Evolutionary conservation across 2,113 vertebrate species (phyloP).

Genomic region (Stegostoma tigrinum): DNA sequence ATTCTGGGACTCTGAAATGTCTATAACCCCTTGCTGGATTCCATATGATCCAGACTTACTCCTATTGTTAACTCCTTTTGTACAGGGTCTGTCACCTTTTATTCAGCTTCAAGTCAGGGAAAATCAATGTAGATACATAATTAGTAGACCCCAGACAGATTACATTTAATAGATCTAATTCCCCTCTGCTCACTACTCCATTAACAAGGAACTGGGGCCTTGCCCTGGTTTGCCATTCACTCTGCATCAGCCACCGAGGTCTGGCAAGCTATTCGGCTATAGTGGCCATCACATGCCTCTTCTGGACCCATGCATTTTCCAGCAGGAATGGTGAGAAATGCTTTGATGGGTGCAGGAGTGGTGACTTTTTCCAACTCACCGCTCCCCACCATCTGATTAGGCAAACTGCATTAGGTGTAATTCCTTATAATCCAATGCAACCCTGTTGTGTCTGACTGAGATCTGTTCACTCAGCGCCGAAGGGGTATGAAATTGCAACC

Average conservation of each 20-base stretch:
- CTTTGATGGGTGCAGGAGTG: background rate
- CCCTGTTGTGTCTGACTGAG: background rate
- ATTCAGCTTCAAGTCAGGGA: background rate
- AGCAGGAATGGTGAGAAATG: background rate
- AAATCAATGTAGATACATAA: background rate
- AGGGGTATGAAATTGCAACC: background rate
- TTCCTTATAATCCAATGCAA: background rate
- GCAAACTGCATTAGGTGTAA: background rate
- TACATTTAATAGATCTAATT: background rate
- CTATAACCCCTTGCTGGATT: background rate
- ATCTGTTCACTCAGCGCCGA: background rate
- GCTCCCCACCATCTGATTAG: background rate
- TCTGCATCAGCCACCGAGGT: background rate
- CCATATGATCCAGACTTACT: background rate
- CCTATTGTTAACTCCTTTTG: background rate
- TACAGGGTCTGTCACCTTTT: background rate
- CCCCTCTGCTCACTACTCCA: background rate
- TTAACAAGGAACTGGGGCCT: background rate
- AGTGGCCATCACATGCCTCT: background rate
- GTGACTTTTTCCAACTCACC: background rate
- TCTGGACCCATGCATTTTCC: background rate
- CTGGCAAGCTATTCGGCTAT: background rate
- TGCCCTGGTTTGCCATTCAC: background rate
- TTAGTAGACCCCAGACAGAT: background rate
- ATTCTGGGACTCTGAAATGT: too few species aligned